Conservation (phyloP, 30 jellyfish, hydroid and myxozoan species). For the Morbakka virulenta region DNA sequence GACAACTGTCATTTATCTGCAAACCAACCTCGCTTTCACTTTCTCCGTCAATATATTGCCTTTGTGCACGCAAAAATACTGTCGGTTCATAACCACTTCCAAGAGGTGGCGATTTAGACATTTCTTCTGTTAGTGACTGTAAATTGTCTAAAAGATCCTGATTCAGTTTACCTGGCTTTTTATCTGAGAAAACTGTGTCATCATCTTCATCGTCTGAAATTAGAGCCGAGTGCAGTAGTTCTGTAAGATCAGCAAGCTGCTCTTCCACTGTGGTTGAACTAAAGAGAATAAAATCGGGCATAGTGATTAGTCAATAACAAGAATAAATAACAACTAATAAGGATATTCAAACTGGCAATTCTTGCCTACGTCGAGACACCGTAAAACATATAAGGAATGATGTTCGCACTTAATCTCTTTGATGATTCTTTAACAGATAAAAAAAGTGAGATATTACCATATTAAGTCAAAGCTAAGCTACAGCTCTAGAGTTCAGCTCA, state of each 20-base stretch:
- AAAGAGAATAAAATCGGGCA: too few species aligned
- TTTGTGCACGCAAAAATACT: slow-evolving; percentile 42
- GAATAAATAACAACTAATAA: not conserved
- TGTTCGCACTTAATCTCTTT: too few species aligned
- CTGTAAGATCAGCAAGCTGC: slow-evolving; percentile 77
- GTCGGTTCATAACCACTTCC: slow-evolving; percentile 55
- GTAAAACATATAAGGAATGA: too few species aligned
- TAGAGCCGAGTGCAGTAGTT: slow-evolving; percentile 79
- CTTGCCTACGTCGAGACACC: not conserved
- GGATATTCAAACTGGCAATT: not conserved
- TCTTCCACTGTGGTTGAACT: slow-evolving; percentile 88
- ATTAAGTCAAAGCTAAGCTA: too few species aligned
- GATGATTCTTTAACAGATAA: too few species aligned
- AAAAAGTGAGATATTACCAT: too few species aligned
- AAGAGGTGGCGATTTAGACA: slow-evolving; percentile 54
- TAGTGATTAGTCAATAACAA: too few species aligned
- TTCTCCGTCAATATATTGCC: slow-evolving; percentile 53
- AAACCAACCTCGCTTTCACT: too few species aligned
- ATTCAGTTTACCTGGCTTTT: slow-evolving; percentile 82
- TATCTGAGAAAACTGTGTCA: slow-evolving; percentile 25
- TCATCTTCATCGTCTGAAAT: slow-evolving; percentile 76
- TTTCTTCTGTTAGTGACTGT: slow-evolving; percentile 45
- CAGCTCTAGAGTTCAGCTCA: too few species aligned
- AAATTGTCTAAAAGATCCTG: slow-evolving; percentile 54
- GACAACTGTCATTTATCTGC: too few species aligned